A percentile compares a stretch with the other conserved stretches of the same genome.
These are phyloP conservation scores for Coturnix japonica DNA, from an alignment of 2,113 vertebrate species.

Conservation along the genomic window DNA sequence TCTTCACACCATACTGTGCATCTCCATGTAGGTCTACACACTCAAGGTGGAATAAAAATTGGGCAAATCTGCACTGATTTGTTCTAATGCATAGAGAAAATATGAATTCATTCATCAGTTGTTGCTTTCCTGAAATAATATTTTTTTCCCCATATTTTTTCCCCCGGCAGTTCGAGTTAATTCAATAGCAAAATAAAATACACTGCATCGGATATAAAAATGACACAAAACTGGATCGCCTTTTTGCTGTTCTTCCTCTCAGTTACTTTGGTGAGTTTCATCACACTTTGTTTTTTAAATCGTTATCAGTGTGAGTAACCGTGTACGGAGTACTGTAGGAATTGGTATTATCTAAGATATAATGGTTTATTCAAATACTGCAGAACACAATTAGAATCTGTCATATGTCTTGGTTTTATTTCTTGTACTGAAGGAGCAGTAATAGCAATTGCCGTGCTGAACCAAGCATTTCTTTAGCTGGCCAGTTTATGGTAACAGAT, in stretches of 20 bases:
- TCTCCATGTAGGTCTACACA: neutral
- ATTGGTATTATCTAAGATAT: neutral
- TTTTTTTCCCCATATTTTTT: neutral
- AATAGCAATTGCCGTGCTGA: neutral
- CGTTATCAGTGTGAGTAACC: neutral
- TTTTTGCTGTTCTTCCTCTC: slow-evolving; percentile 76
- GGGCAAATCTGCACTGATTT: neutral
- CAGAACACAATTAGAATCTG: neutral
- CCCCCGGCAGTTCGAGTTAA: slow-evolving; percentile 43
- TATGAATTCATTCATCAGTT: neutral
- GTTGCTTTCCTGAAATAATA: neutral
- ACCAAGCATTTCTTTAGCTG: neutral
- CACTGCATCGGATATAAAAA: slow-evolving; percentile 58
- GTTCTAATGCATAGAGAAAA: neutral
- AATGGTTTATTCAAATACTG: neutral
- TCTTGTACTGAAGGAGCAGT: neutral
- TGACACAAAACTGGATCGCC: slow-evolving; percentile 68
- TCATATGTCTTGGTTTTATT: neutral
- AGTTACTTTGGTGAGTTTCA: slow-evolving; percentile 77
- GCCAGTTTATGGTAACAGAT: neutral
- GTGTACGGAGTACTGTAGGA: neutral
- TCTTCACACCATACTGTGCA: neutral
- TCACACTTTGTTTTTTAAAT: neutral
- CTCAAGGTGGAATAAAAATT: rapidly evolving
- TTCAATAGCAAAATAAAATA: neutral